Evolutionary conservation across 2,797 vertebrate species (phyloP), one percentile per base, ranked within the genome.

Genomic region (Schizopygopsis pylzovi): DNA sequence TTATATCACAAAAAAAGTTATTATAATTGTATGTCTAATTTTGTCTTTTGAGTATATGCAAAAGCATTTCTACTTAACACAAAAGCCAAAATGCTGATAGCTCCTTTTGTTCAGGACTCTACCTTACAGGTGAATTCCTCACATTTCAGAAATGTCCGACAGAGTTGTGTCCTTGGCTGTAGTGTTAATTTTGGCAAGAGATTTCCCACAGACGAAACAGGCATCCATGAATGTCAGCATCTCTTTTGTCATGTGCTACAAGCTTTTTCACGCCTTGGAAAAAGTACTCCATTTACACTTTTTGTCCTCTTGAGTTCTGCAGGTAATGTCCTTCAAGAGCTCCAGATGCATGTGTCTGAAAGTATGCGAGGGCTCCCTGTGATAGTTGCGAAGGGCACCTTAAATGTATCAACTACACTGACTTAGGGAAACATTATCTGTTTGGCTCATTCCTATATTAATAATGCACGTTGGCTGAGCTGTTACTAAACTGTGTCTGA

Each of bases 351-450:
- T 90, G 83, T 92, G 89, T 87, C 89, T 90, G 76, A 86, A 89
- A 89, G 87, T 85, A 77, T 89, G 89, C 13, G 54, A 86, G 83
- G 82, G 85, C 92, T 90, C 86, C 91, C 91, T 86, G 88, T 92
- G 92, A 94, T 92, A 93, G 90, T 91, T 92, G 88, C 88, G 86
- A 93, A 91, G 92, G 93, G 93, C 90, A 94, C 90, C 93, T 90
- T 94, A 93, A 90, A 95, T 92, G 92, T 93, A 92, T 92, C 65
- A 87, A 83, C 92, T 92, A 92, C 87, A 93, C 92, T 95, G 94
- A 93, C 89, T 91, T 91, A 81, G 93, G 93, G 97, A 97, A 98
- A 98, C 95, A 91, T 90, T 96, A 98, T 95, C 96, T 92, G 91
- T 90, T 41, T 89, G 92, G 94, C 94, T 96, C 84, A 83, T 90